phyloP scores from a whole-genome alignment of 2,797 vertebrate species.

The Coracias cyanogaster region DNA sequence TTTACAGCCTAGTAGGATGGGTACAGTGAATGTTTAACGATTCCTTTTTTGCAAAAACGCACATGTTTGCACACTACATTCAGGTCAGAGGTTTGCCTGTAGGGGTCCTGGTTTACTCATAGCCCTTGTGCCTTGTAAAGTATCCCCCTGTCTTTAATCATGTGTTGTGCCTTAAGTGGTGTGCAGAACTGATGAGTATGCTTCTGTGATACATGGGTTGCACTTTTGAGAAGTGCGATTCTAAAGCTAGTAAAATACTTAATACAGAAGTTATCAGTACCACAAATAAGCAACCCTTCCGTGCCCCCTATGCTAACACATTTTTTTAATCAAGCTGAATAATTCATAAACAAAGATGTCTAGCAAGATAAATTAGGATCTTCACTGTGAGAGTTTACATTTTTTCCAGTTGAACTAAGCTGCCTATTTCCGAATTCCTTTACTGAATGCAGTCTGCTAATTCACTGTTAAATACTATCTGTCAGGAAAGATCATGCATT shows the following conservation, averaged over 20 bases:
- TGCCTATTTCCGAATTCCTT: not conserved
- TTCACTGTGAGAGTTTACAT: not conserved
- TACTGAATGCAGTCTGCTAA: not conserved
- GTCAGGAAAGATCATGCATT: not conserved
- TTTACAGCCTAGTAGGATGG: not conserved
- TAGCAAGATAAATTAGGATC: not conserved
- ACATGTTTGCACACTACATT: fast-evolving
- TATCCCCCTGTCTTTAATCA: not conserved
- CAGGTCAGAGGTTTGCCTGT: not conserved
- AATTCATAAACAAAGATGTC: not conserved
- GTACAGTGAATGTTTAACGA: fast-evolving
- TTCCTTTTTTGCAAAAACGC: not conserved
- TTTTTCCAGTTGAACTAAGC: not conserved
- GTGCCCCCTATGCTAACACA: not conserved
- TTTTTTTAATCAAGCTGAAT: not conserved
- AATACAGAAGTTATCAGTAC: not conserved
- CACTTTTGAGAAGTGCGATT: not conserved
- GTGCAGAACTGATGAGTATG: not conserved
- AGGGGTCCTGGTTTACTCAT: fast-evolving
- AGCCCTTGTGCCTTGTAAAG: not conserved
- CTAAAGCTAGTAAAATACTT: not conserved
- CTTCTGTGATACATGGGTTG: not conserved
- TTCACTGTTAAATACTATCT: not conserved
- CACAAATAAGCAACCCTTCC: not conserved
- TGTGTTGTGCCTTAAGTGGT: not conserved